Conservation (phyloP, 2,888 invertebrate genomes). For the Esperia sulphurella region DNA sequence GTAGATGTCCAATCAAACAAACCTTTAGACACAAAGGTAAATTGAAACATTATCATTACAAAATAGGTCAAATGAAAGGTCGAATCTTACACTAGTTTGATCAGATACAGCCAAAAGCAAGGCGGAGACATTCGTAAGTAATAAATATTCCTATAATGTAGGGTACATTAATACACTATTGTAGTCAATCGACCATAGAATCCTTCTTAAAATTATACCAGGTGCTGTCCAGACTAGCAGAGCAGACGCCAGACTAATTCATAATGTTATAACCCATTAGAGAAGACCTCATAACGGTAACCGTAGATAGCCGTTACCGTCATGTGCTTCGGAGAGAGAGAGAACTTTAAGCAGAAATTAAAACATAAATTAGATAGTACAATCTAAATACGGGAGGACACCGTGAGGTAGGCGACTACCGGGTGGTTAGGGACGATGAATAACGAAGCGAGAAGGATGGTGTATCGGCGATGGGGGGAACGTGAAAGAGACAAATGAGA, state of each 20-base stretch:
- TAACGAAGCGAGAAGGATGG: constrained; percentile 68
- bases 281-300: constrained; percentile 57
- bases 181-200: not conserved
- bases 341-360: constrained; percentile 40
- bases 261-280: constrained; percentile 67
- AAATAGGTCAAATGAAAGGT: constrained; percentile 8
- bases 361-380: constrained; percentile 76
- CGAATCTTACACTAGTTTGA: not conserved
- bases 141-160: no score
- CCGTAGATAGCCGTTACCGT: constrained; percentile 58
- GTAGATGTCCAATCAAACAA: constrained; percentile 52
- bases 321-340: constrained; percentile 44
- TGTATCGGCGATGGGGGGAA: constrained; percentile 39
- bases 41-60: constrained; percentile 22
- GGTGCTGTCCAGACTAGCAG: not conserved
- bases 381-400: constrained; percentile 74
- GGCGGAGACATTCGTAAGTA: no score
- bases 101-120: no score
- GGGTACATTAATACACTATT: not conserved
- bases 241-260: constrained; percentile 60
- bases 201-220: not conserved
- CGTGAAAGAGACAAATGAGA: constrained; percentile 57
- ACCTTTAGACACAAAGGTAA: constrained; percentile 41
- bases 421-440: constrained; percentile 73
- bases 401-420: constrained; percentile 66